Base-by-base conservation (phyloP, 2,888 invertebrate genomes). In the Furcula furcula region DNA sequence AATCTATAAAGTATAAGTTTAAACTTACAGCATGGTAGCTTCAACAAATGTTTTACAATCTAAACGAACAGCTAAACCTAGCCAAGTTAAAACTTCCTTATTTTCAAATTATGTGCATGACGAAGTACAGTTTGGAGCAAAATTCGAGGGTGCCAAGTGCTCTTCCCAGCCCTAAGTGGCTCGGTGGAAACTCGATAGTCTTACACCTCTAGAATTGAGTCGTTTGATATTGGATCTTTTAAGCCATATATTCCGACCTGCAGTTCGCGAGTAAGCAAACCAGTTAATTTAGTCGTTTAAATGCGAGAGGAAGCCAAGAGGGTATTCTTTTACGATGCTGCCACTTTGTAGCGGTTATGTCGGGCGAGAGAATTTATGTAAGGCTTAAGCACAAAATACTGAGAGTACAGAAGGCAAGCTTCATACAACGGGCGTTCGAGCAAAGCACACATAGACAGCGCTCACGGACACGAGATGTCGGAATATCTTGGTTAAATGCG, bases 181-280 rank as follows among this genome's bases (percentile, higher is more conserved):
- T 63, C 61, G 68, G 52, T 65, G 63, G 79, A 74, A 81, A 83
- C 63, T 46, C 60, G 80, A 85, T 83, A 80, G 75, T 68, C 73
- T 76, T 76, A 76, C 66, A 10, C 2, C 23, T 11, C 7, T n/a
- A 7, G 65, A 68, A 71, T 70, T 63, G 53, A 59, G 47, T 58
- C 57, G 68, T 75, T 76, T 77, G 76, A 77, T 66, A 76, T 71
- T 20, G 37, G 73, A 76, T 55, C 44, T 56, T 39, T 36, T 51
- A 36, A 44, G 37, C 32, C 35, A 34, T 56, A 55, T 59, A 55
- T 55, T 66, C 56, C 51, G 63, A 56, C 35, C 40, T 31, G 31
- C 23, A 56, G 56, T 57, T 56, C 42, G 52, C 45, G 42, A 48
- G 42, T 54, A 62, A 64, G 66, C 53, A 66, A 61, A 58, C 37